A percentile compares a stretch with the other conserved stretches of the same genome.
Conservation (phyloP, 2,888 invertebrate genomes). For the Argyresthia goedartella region DNA sequence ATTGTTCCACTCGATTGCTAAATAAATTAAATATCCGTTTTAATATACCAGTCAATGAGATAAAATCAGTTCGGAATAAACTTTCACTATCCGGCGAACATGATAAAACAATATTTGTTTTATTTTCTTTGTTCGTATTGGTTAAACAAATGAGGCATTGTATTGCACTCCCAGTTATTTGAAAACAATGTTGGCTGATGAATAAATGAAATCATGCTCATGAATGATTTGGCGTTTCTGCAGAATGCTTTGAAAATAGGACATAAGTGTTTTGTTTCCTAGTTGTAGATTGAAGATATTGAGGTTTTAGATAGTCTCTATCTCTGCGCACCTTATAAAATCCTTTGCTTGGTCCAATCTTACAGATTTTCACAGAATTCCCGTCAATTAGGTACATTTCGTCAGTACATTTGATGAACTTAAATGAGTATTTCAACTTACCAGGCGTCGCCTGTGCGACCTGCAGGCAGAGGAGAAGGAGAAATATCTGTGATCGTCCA, state of each 20-base stretch:
- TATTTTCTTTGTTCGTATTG: slow-evolving; percentile 8
- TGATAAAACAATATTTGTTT: slow-evolving; percentile 9
- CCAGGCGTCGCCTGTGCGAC: slow-evolving; percentile 49
- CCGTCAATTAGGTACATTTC: no score
- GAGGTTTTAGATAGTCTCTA: no score
- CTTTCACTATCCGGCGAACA: slow-evolving; percentile 3
- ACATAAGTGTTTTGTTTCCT: no score
- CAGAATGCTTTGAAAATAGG: not conserved
- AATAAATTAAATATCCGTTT: no score
- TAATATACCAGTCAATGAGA: not conserved
- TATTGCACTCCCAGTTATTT: slow-evolving; percentile 11
- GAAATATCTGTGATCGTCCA: slow-evolving; percentile 36
- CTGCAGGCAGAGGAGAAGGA: slow-evolving; percentile 43
- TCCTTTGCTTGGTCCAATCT: no score
- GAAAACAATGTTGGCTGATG: slow-evolving; percentile 8
- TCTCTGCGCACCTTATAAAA: no score
- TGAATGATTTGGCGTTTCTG: not conserved
- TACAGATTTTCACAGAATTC: no score
- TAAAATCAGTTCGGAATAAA: not conserved
- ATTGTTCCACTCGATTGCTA: no score
- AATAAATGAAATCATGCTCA: not conserved
- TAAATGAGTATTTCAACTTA: slow-evolving; percentile 20
- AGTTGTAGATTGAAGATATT: no score
- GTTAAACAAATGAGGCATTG: slow-evolving; percentile 19
- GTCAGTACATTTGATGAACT: no score